phyloP scores from a whole-genome alignment of 2,113 vertebrate species.

The Pelmatolapia mariae region DNA sequence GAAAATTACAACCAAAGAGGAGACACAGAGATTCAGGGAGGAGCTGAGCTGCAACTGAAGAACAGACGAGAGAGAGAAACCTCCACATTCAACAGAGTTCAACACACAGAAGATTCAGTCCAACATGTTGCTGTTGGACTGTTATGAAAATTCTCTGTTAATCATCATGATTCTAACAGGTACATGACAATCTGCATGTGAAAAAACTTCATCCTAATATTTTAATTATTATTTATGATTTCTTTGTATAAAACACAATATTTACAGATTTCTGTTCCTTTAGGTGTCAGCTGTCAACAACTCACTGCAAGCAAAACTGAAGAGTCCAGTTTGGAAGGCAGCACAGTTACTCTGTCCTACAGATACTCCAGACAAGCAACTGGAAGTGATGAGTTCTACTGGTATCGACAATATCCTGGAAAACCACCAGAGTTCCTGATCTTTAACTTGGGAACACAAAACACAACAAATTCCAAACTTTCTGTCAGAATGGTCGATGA shows the following conservation, averaged over 20 bases:
- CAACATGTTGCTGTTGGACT: background rate
- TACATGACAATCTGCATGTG: too few relatives aligned
- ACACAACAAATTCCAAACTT: background rate
- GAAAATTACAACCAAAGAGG: background rate
- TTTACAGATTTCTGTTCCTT: background rate
- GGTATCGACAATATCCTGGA: background rate
- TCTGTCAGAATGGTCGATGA: background rate
- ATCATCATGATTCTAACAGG: background rate
- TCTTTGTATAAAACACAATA: background rate
- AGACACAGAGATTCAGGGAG: background rate
- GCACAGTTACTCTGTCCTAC: background rate
- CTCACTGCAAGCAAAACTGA: rapidly evolving
- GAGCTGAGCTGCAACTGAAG: background rate
- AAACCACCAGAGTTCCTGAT: background rate
- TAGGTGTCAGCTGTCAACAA: background rate
- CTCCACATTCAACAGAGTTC: background rate
- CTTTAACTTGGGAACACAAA: rapidly evolving
- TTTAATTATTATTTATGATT: background rate
- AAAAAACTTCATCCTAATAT: too few relatives aligned
- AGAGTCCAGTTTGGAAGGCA: background rate
- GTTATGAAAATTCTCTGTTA: background rate
- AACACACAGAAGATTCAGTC: background rate
- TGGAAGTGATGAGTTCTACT: rapidly evolving
- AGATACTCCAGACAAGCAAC: rapidly evolving
- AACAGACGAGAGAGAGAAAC: background rate